These are phyloP conservation scores for Pluvialis apricaria DNA, from an alignment of 2,113 vertebrate species.

Conservation along the genomic window DNA sequence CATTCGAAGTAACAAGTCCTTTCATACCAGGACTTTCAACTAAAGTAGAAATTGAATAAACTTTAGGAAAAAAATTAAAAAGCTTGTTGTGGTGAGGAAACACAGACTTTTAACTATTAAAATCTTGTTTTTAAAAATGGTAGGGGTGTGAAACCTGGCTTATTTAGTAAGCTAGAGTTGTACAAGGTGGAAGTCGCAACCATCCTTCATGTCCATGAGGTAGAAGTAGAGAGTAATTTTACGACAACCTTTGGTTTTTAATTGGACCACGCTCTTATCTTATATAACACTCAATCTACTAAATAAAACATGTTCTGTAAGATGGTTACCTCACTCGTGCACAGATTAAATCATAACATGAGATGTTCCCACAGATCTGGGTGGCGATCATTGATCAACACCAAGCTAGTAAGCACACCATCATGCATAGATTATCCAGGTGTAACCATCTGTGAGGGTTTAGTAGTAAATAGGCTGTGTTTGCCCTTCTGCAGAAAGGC, in stretches of 20 bases:
- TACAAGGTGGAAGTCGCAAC: background rate
- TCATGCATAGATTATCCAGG: background rate
- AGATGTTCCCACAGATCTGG: conserved; percentile 31
- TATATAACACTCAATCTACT: no score
- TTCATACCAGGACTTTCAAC: background rate
- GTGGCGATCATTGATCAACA: background rate
- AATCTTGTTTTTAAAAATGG: background rate
- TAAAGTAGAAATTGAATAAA: background rate
- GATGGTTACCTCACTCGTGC: background rate
- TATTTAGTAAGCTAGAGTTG: background rate
- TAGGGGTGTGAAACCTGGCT: background rate
- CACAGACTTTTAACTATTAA: background rate
- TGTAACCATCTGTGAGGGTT: background rate
- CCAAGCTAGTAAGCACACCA: background rate
- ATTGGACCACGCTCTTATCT: background rate
- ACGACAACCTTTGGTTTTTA: background rate
- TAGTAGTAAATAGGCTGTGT: background rate
- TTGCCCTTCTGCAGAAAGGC: background rate
- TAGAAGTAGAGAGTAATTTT: background rate
- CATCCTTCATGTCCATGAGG: background rate
- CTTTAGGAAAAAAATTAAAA: background rate
- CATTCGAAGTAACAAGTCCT: background rate
- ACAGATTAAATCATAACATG: background rate
- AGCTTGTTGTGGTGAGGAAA: background rate
- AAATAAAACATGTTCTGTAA: background rate